Percentiles rank a stretch among this genome's conserved stretches.
phyloP scores from a whole-genome alignment of 2,888 invertebrate genomes.

The Metopia argyrocephala region DNA sequence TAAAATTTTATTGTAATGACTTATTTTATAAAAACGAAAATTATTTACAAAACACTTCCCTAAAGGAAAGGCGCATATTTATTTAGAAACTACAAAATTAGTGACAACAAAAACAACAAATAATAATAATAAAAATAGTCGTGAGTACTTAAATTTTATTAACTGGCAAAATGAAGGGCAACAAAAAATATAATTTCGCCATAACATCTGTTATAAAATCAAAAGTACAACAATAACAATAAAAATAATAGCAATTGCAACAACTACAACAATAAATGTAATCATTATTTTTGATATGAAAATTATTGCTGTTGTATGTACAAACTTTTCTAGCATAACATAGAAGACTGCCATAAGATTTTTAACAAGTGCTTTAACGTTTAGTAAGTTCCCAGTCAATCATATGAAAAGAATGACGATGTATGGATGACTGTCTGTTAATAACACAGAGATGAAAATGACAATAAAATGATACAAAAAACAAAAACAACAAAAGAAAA shows the following conservation, averaged over 20 bases:
- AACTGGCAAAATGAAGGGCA: constrained; percentile 55
- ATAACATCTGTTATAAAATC: constrained; percentile 48
- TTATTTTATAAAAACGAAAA: constrained; percentile 26
- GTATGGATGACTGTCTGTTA: background rate
- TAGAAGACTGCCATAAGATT: too few relatives aligned
- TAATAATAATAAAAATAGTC: constrained; percentile 16
- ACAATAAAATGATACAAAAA: background rate
- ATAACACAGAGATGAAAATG: too few relatives aligned
- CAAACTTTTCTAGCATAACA: too few relatives aligned
- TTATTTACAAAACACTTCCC: constrained; percentile 20
- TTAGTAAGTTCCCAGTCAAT: constrained; percentile 57
- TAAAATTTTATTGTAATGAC: constrained; percentile 47
- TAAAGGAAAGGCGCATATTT: constrained; percentile 9
- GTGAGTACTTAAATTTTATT: constrained; percentile 58
- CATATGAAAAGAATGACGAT: constrained; percentile 13
- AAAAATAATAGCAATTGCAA: too few relatives aligned
- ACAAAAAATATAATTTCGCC: background rate
- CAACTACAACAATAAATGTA: too few relatives aligned
- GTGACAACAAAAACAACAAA: constrained; percentile 9
- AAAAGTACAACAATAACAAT: constrained; percentile 36
- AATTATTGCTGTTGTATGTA: constrained; percentile 12
- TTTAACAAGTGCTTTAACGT: constrained; percentile 33
- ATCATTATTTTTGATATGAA: constrained; percentile 55
- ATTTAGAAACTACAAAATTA: constrained; percentile 15
- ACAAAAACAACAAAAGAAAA: constrained; percentile 23